Conservation (phyloP, 2,888 invertebrate genomes). For the Chamaedrilus cognettii region DNA sequence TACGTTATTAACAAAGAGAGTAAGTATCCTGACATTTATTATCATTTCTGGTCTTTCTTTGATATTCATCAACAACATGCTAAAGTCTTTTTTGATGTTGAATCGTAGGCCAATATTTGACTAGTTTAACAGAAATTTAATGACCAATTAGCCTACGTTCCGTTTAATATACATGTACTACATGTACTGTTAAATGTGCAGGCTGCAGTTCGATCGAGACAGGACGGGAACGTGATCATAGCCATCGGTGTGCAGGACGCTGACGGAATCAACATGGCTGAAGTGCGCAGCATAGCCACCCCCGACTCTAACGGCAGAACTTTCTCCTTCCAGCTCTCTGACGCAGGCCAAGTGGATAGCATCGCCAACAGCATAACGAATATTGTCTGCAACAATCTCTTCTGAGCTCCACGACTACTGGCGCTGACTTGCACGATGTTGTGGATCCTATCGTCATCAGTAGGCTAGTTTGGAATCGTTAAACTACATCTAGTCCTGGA, state of each 20-base stretch:
- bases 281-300: constrained; percentile 30
- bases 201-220: neutral
- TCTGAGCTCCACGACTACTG: no score
- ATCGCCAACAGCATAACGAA: neutral
- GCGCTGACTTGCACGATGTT: no score
- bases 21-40: neutral
- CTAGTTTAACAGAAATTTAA: neutral
- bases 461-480: neutral
- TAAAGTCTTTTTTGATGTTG: neutral
- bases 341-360: neutral
- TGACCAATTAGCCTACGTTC: neutral
- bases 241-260: constrained; percentile 41
- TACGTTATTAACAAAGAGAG: no score
- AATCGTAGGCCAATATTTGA: neutral
- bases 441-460: neutral
- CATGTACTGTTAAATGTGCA: neutral
- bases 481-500: no score
- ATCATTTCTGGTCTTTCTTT: neutral
- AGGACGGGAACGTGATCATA: constrained; percentile 43
- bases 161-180: neutral
- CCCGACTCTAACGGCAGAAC: constrained; percentile 2
- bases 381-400: neutral
- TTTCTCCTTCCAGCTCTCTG: neutral
- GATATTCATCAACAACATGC: neutral
- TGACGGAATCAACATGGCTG: constrained; percentile 22